Conservation (phyloP, 1,140 invertebrate genomes). For the Holotrichia oblita region DNA sequence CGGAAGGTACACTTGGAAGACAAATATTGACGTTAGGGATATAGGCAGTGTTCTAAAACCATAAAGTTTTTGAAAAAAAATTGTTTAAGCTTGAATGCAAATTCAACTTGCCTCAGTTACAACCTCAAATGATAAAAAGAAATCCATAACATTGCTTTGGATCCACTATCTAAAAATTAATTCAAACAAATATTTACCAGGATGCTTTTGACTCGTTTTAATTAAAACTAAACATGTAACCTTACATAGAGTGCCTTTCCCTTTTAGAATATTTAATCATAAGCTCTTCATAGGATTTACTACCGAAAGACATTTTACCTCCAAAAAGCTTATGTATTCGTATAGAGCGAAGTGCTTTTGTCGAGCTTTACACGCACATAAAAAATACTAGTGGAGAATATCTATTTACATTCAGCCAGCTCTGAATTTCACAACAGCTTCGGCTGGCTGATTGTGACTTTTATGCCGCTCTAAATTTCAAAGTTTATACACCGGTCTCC, state of each 20-base stretch:
- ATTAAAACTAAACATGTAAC: not conserved
- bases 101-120: too few relatives aligned
- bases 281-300: not conserved
- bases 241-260: not conserved
- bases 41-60: too few relatives aligned
- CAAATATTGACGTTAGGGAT: too few relatives aligned
- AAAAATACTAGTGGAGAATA: not conserved
- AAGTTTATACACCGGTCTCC: slow-evolving; percentile 17
- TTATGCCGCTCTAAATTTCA: slow-evolving; percentile 29
- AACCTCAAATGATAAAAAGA: too few relatives aligned
- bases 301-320: not conserved
- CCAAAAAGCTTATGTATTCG: not conserved
- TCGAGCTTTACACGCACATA: not conserved
- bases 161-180: not conserved
- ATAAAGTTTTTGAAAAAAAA: too few relatives aligned
- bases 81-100: too few relatives aligned
- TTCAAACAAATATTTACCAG: not conserved
- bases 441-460: slow-evolving; percentile 21
- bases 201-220: not conserved
- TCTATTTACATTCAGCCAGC: not conserved
- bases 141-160: too few relatives aligned
- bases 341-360: not conserved
- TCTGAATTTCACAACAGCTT: slow-evolving; percentile 22
- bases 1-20: too few relatives aligned
- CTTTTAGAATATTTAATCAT: not conserved